Conservation (phyloP, 2,888 invertebrate genomes). For the Eupithecia pulchellata region DNA sequence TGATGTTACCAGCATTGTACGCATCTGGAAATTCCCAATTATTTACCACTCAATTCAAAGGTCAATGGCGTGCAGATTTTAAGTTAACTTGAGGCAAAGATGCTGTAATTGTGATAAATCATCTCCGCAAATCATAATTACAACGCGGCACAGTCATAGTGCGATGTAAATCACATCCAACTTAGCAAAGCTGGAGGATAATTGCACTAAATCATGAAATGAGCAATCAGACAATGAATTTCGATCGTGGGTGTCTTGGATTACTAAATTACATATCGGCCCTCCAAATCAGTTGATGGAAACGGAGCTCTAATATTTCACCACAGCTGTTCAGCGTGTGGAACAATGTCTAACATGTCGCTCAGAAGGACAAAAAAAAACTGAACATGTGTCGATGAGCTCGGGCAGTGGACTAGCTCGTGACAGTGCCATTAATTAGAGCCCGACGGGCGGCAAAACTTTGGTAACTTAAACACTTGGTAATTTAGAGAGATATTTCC, state of each 20-base stretch:
- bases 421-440: slow-evolving; percentile 60
- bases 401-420: slow-evolving; percentile 66
- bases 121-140: slow-evolving; percentile 69
- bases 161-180: slow-evolving; percentile 70
- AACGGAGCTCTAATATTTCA: slow-evolving; percentile 68
- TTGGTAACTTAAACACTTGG: slow-evolving; percentile 33
- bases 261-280: slow-evolving; percentile 73
- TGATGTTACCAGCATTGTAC: slow-evolving; percentile 34
- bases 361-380: slow-evolving; percentile 65
- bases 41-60: slow-evolving; percentile 59
- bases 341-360: slow-evolving; percentile 73
- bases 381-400: slow-evolving; percentile 73
- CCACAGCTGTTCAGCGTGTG: slow-evolving; percentile 68
- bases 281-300: slow-evolving; percentile 62
- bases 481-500: slow-evolving; percentile 42
- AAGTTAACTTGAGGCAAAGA: slow-evolving; percentile 61
- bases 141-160: slow-evolving; percentile 56
- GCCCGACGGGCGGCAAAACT: slow-evolving; percentile 46
- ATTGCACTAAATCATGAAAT: slow-evolving; percentile 75
- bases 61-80: slow-evolving; percentile 59
- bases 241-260: slow-evolving; percentile 73
- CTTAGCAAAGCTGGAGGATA: slow-evolving; percentile 70
- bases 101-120: slow-evolving; percentile 73
- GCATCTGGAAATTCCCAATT: slow-evolving; percentile 52
- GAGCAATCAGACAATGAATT: slow-evolving; percentile 73